phyloP scores from a whole-genome alignment of 2,888 invertebrate genomes.

The Phyllotreta cruciferae region DNA sequence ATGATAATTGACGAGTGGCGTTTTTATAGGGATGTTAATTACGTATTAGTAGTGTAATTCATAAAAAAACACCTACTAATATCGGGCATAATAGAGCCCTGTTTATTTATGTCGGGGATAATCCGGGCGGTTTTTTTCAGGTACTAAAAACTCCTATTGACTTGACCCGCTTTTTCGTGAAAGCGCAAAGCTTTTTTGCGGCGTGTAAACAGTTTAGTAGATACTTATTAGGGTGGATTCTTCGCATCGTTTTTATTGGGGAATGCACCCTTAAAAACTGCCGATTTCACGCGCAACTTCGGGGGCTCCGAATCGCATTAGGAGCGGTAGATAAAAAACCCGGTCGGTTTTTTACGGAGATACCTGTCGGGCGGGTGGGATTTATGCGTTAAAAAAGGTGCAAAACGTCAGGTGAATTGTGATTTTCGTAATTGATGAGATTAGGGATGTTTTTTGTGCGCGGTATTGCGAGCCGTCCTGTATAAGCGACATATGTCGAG shows the following conservation, averaged over 20 bases:
- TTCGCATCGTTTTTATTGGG: slow-evolving; percentile 53
- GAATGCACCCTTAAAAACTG: slow-evolving; percentile 49
- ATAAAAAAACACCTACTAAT: no score
- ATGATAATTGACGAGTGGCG: no score
- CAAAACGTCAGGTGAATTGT: slow-evolving; percentile 48
- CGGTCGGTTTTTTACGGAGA: slow-evolving; percentile 46
- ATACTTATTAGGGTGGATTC: slow-evolving; percentile 47
- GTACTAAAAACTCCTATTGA: slow-evolving; percentile 23
- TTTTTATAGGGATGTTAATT: no score
- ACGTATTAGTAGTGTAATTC: no score
- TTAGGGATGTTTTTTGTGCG: slow-evolving; percentile 21
- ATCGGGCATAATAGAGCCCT: no score
- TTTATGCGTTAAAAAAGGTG: slow-evolving; percentile 42
- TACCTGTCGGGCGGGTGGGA: slow-evolving; percentile 45
- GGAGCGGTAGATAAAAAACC: slow-evolving; percentile 43
- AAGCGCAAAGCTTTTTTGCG: slow-evolving; percentile 51
- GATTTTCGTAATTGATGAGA: slow-evolving; percentile 41
- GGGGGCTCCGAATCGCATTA: slow-evolving; percentile 32
- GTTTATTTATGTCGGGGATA: no score
- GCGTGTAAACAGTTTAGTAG: slow-evolving; percentile 51
- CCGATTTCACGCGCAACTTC: slow-evolving; percentile 31
- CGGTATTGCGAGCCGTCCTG: slow-evolving; percentile 8
- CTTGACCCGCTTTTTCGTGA: slow-evolving; percentile 48
- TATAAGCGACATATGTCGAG: slow-evolving; percentile 31
- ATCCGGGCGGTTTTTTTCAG: slow-evolving; percentile 3